Evolutionary conservation across 2,113 vertebrate species (phyloP).

Genomic region (Mesitornis unicolor): DNA sequence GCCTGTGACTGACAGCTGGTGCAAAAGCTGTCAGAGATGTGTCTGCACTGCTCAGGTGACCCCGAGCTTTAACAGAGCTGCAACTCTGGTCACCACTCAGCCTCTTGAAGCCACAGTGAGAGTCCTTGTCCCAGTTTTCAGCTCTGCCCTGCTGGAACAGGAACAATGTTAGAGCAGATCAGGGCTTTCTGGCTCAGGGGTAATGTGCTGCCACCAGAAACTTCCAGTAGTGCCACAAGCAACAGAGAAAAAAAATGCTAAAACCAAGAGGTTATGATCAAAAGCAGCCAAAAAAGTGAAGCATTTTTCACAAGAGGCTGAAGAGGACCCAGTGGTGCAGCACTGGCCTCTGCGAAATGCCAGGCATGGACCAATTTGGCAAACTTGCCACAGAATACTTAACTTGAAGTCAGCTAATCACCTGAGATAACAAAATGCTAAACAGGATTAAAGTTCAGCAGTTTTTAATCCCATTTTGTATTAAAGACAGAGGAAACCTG

Average conservation of each 20-base stretch:
- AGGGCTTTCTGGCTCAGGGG: neutral
- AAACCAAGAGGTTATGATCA: neutral
- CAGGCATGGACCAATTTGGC: neutral
- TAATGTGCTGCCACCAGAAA: neutral
- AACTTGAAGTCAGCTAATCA: neutral
- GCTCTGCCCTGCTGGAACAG: neutral
- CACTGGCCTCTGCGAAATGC: fast-evolving
- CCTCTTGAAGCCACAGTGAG: fast-evolving
- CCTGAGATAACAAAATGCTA: neutral
- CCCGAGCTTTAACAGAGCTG: fast-evolving
- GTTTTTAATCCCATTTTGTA: neutral
- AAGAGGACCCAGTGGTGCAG: neutral
- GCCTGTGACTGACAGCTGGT: neutral
- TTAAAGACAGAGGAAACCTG: neutral
- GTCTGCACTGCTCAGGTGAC: neutral
- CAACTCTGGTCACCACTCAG: neutral
- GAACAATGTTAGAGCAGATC: fast-evolving
- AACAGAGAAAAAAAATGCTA: fast-evolving
- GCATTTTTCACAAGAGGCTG: neutral
- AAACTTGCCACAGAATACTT: neutral
- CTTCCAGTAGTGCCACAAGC: neutral
- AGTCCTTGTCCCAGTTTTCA: neutral
- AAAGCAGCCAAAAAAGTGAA: neutral
- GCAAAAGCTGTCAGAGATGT: neutral
- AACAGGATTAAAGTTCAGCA: neutral